Conservation (phyloP, 2,113 vertebrate genomes). For the Oxyura jamaicensis region DNA sequence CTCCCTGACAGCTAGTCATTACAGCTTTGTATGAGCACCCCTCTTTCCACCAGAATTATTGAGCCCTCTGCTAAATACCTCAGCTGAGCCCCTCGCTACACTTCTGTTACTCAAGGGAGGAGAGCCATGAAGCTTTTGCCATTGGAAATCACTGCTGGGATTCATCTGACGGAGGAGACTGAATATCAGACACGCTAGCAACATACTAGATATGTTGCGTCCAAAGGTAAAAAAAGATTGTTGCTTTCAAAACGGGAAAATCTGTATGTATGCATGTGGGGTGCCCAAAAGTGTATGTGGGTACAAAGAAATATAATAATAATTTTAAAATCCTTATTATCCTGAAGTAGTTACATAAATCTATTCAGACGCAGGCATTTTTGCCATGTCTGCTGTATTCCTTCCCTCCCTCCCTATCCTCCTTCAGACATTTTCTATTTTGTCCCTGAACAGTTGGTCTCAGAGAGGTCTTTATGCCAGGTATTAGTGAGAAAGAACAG, state of each 20-base stretch:
- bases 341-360: background rate
- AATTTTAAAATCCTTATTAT: background rate
- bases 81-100: background rate
- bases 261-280: rapidly evolving
- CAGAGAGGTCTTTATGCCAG: background rate
- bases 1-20: slow-evolving; percentile 85
- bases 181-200: background rate
- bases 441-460: background rate
- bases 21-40: slow-evolving; percentile 53
- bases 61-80: slow-evolving; percentile 14
- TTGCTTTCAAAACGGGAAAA: background rate
- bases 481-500: background rate
- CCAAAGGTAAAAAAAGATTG: background rate
- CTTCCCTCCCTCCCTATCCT: background rate
- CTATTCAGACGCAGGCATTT: background rate
- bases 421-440: slow-evolving; percentile 1
- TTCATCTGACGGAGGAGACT: background rate
- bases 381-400: background rate
- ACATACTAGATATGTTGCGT: background rate
- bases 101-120: background rate
- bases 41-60: slow-evolving; percentile 55
- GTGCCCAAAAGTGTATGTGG: background rate
- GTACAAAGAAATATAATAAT: background rate
- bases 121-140: background rate
- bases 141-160: background rate